phyloP scores from a whole-genome alignment of 1,140 invertebrate genomes.

The Drosophila obscura region DNA sequence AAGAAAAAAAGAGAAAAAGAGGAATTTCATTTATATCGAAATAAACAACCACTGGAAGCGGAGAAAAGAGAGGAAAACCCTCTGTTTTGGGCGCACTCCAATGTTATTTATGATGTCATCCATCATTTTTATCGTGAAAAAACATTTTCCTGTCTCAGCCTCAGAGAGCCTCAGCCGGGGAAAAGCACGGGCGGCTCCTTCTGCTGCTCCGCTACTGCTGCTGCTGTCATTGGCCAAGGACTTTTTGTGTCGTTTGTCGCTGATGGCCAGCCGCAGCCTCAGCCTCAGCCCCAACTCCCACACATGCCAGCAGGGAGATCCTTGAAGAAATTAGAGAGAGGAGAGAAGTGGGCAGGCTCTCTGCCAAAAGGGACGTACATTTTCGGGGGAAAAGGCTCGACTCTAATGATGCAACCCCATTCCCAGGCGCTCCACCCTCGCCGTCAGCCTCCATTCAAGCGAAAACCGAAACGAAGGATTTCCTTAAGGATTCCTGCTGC shows the following conservation, averaged over 20 bases:
- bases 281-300: conserved; percentile 12
- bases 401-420: conserved; percentile 77
- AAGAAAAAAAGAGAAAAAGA: conserved; percentile 55
- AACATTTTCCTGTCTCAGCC: conserved; percentile 83
- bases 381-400: conserved; percentile 53
- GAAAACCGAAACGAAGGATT: conserved; percentile 50
- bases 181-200: conserved; percentile 38
- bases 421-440: conserved; percentile 9
- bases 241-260: conserved; percentile 79
- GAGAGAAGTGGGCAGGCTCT: conserved; percentile 28
- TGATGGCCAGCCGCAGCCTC: conserved; percentile 38
- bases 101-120: conserved; percentile 84
- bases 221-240: conserved; percentile 77
- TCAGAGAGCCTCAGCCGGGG: conserved; percentile 53
- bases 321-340: conserved; percentile 80
- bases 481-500: conserved; percentile 43
- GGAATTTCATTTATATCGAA: conserved; percentile 83
- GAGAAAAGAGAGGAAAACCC: conserved; percentile 39
- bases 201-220: conserved; percentile 29
- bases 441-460: conserved; percentile 71
- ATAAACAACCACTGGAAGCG: conserved; percentile 81
- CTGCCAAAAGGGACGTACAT: conserved; percentile 79
- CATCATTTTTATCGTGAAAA: conserved; percentile 84
- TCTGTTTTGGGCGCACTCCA: conserved; percentile 81
- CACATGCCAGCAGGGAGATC: conserved; percentile 58